A percentile compares a stretch with the other conserved stretches of the same genome.
These are phyloP conservation scores for Axis porcinus DNA, from an alignment of 2,113 vertebrate species.

Conservation along the genomic window DNA sequence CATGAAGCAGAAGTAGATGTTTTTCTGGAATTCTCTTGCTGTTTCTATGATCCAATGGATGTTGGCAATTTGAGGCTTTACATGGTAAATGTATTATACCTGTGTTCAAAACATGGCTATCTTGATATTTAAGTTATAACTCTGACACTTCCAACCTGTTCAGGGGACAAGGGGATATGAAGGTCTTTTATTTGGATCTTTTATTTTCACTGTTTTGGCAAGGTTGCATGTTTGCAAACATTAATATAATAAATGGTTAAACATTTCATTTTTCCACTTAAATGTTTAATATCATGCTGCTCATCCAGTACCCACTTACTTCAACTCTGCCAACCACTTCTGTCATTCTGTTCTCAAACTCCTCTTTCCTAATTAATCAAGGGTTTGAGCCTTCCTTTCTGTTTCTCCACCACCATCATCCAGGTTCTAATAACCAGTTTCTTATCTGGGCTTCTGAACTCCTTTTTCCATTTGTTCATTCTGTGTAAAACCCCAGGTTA, in stretches of 20 bases:
- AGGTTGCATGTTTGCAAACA: not conserved
- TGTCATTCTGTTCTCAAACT: not conserved
- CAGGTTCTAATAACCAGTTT: not conserved
- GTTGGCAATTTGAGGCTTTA: not conserved
- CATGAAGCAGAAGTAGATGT: not conserved
- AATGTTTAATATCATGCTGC: not conserved
- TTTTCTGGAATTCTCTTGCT: not conserved
- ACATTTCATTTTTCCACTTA: not conserved
- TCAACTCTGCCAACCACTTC: not conserved
- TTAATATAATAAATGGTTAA: not conserved
- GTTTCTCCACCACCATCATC: not conserved
- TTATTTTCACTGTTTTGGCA: not conserved
- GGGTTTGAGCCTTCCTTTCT: not conserved
- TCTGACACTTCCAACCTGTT: not conserved
- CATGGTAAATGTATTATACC: not conserved
- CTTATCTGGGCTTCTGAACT: not conserved
- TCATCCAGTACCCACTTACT: not conserved
- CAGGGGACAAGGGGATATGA: not conserved
- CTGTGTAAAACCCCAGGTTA: not conserved
- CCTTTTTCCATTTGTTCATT: not conserved
- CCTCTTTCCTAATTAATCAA: not conserved
- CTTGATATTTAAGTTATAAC: not conserved
- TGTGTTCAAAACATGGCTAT: not conserved
- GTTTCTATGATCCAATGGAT: not conserved
- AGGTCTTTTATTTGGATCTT: not conserved